Evolutionary conservation across 2,113 vertebrate species (phyloP).

Genomic region (Thalassarche chlororhynchos): DNA sequence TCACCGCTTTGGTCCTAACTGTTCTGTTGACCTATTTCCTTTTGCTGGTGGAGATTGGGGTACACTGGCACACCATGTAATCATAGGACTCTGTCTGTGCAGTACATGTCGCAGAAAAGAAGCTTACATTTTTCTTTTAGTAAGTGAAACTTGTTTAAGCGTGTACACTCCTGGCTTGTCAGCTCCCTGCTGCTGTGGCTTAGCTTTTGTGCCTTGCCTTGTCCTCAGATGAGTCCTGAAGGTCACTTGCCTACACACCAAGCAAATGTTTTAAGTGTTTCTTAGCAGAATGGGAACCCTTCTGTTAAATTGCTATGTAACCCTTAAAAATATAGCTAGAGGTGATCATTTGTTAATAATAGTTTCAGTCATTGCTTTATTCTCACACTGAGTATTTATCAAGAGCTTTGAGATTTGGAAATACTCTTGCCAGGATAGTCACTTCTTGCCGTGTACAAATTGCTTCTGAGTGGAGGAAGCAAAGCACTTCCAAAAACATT

Average conservation of each 20-base stretch:
- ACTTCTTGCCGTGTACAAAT: not conserved
- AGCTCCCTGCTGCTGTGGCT: not conserved
- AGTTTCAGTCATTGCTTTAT: not conserved
- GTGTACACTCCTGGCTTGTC: not conserved
- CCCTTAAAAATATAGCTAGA: not conserved
- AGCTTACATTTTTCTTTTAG: conserved; percentile 1
- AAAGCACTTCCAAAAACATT: not conserved
- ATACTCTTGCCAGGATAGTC: not conserved
- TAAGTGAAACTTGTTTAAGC: not conserved
- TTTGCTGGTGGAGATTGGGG: not conserved
- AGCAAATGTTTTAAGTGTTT: not conserved
- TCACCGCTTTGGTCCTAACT: not conserved
- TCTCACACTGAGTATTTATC: not conserved
- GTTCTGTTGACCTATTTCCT: not conserved
- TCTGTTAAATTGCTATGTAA: not conserved
- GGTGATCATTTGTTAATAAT: not conserved
- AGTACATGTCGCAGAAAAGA: not conserved
- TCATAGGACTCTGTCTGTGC: not conserved
- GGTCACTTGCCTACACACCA: not conserved
- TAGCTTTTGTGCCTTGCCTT: not conserved
- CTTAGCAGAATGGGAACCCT: not conserved
- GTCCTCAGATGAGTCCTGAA: not conserved
- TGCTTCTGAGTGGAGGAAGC: not conserved
- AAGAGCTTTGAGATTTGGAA: not conserved
- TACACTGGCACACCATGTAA: not conserved